phyloP scores from a whole-genome alignment of 2,888 invertebrate genomes.

The Spisula subtruncata region DNA sequence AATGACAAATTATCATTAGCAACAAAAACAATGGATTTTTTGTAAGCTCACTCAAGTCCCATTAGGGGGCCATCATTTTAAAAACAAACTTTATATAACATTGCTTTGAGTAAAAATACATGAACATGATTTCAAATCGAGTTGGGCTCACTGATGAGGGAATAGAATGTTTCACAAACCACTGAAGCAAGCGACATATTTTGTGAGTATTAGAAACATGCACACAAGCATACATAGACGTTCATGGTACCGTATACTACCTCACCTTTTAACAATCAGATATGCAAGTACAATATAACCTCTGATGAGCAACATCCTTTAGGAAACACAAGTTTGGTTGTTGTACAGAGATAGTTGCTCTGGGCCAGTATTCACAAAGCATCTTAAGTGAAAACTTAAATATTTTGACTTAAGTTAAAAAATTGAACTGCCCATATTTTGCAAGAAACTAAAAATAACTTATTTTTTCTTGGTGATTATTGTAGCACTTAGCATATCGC shows the following conservation, averaged over 20 bases:
- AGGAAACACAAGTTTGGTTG: too few species aligned
- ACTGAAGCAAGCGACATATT: neutral
- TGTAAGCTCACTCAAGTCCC: neutral
- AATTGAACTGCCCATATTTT: too few species aligned
- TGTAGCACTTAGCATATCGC: too few species aligned
- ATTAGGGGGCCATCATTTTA: neutral
- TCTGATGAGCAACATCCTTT: too few species aligned
- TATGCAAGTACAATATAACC: neutral
- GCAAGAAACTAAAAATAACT: too few species aligned
- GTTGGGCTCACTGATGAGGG: neutral
- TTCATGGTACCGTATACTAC: neutral
- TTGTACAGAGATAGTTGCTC: too few species aligned
- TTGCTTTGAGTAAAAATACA: slow-evolving; percentile 19
- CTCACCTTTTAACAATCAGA: neutral
- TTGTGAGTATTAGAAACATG: neutral
- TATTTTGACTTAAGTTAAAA: too few species aligned
- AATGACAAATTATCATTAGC: slow-evolving; percentile 10
- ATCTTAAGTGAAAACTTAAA: too few species aligned
- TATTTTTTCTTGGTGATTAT: too few species aligned
- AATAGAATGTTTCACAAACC: neutral
- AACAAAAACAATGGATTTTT: slow-evolving; percentile 12
- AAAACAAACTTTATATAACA: neutral
- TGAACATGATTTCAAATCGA: neutral
- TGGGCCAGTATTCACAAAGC: too few species aligned
- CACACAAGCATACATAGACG: neutral